Evolutionary conservation across 2,113 vertebrate genomes (phyloP).

Genomic region (Phalacrocorax aristotelis): DNA sequence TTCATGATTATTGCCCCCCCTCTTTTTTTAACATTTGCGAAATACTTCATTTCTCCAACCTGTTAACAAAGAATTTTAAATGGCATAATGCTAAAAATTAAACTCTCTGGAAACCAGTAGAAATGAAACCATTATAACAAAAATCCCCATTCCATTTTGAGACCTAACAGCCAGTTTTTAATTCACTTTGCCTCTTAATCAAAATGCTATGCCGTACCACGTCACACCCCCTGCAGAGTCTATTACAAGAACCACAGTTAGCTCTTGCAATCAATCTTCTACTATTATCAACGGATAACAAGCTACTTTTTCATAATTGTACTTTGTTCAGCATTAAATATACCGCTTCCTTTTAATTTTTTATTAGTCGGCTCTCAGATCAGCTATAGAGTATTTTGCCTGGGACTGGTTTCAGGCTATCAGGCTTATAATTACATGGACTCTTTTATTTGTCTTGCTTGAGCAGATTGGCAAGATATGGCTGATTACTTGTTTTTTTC

Average conservation of each 20-base stretch:
- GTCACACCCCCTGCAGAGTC: not conserved
- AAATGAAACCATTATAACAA: not conserved
- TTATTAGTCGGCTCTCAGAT: not conserved
- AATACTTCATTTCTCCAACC: not conserved
- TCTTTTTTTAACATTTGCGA: not conserved
- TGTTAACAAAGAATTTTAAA: not conserved
- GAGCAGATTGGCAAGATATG: not conserved
- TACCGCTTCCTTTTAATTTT: not conserved
- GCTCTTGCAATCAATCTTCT: not conserved
- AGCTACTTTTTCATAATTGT: not conserved
- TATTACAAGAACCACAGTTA: not conserved
- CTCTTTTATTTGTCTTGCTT: not conserved
- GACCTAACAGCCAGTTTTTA: not conserved
- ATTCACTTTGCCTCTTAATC: constrained; percentile 20
- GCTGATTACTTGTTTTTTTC: not conserved
- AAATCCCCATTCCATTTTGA: not conserved
- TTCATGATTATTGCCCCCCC: not conserved
- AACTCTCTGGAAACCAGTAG: not conserved
- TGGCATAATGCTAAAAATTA: not conserved
- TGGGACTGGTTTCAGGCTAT: not conserved
- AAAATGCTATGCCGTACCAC: not conserved
- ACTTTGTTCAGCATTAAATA: not conserved
- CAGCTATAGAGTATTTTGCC: not conserved
- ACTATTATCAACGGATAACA: not conserved
- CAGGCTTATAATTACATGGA: not conserved